Percentiles rank a stretch among this genome's conserved stretches.
Evolutionary conservation across 1,140 invertebrate species (phyloP).

Genomic region (Leptinotarsa defecta): DNA sequence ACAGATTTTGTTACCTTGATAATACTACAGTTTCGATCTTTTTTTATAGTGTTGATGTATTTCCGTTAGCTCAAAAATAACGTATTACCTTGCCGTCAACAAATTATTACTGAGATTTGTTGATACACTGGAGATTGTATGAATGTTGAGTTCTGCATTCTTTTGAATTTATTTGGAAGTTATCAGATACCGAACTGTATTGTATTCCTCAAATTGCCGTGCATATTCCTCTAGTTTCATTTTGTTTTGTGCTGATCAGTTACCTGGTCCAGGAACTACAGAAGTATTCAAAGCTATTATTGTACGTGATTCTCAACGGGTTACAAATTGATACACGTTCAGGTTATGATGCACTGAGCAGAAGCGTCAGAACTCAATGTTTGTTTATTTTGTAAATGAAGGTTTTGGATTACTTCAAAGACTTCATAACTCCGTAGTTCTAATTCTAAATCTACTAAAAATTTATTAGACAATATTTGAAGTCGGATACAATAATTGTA

Average conservation of each 20-base stretch:
- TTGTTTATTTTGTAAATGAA: background rate
- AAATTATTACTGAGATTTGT: too few species aligned
- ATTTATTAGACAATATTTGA: constrained; percentile 32
- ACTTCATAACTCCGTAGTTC: constrained; percentile 10
- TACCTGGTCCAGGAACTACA: too few species aligned
- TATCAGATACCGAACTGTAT: too few species aligned
- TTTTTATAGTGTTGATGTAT: background rate
- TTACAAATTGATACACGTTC: background rate
- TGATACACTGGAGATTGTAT: too few species aligned
- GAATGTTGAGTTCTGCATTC: too few species aligned
- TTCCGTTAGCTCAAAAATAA: background rate
- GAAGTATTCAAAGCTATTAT: background rate
- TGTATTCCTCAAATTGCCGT: too few species aligned
- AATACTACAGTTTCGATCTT: background rate
- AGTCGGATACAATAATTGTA: constrained; percentile 31
- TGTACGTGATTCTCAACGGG: background rate
- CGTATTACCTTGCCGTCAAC: too few species aligned
- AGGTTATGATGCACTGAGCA: background rate
- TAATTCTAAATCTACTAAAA: background rate
- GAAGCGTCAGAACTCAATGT: background rate
- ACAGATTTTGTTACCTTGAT: background rate
- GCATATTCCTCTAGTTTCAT: too few species aligned
- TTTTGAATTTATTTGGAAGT: too few species aligned
- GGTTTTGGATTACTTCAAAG: background rate
- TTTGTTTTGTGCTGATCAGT: too few species aligned